phyloP scores from a whole-genome alignment of 2,797 vertebrate genomes.

The Leptatherina wallacei region DNA sequence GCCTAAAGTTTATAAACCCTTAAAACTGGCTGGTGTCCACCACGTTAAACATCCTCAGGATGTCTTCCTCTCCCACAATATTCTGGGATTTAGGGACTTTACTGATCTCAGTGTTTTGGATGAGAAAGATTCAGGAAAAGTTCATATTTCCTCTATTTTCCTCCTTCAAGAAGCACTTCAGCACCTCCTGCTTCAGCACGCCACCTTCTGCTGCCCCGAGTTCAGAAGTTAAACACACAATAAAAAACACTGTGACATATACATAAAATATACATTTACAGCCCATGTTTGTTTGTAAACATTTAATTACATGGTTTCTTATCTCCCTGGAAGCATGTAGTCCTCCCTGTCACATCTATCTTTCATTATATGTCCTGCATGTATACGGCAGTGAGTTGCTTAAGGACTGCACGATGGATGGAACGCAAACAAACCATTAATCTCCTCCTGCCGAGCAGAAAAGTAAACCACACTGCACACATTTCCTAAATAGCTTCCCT shows the following conservation, averaged over 20 bases:
- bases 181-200: neutral
- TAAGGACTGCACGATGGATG: slow-evolving; percentile 46
- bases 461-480: slow-evolving; percentile 32
- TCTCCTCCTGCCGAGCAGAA: slow-evolving; percentile 45
- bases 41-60: neutral
- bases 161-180: neutral
- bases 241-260: slow-evolving; percentile 19
- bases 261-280: slow-evolving; percentile 9
- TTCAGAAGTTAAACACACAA: slow-evolving; percentile 21
- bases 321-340: slow-evolving; percentile 7
- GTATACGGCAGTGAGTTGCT: slow-evolving; percentile 42
- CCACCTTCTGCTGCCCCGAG: neutral
- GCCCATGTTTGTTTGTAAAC: slow-evolving; percentile 8
- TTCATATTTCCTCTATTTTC: neutral
- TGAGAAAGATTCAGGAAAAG: neutral
- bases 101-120: neutral
- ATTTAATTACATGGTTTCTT: slow-evolving; percentile 16
- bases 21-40: neutral
- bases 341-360: slow-evolving; percentile 40
- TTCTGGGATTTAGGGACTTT: slow-evolving; percentile 5
- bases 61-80: neutral
- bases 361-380: slow-evolving; percentile 46
- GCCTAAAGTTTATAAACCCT: neutral
- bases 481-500: slow-evolving; percentile 37
- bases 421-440: slow-evolving; percentile 69